phyloP scores from a whole-genome alignment of 23 tunicate genomes.

The Clavelina lepadiformis region DNA sequence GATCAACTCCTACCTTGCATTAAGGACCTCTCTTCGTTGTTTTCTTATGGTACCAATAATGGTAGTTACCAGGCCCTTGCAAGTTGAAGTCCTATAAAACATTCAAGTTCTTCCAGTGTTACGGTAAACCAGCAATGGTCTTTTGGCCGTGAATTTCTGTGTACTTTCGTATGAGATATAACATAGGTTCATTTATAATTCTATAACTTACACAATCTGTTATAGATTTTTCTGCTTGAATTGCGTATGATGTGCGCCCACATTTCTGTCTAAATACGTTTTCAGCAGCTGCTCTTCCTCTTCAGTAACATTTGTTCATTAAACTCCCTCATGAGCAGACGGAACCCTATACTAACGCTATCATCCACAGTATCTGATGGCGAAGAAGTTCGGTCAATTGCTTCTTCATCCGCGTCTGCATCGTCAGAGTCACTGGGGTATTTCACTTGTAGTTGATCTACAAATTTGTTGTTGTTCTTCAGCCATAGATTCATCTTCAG shows the following conservation, averaged over 20 bases:
- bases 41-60: neutral
- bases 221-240: conserved; percentile 1
- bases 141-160: neutral
- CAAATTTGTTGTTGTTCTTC: conserved; percentile 1
- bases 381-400: conserved; percentile 1
- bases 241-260: neutral
- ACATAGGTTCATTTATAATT: conserved; percentile 1
- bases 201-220: neutral
- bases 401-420: neutral
- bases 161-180: neutral
- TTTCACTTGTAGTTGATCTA: conserved; percentile 1
- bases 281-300: conserved; percentile 1
- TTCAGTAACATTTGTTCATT: too few species aligned
- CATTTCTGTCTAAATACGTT: neutral
- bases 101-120: neutral
- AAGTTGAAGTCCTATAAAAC: conserved; percentile 1
- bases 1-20: neutral
- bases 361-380: neutral
- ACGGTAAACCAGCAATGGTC: neutral
- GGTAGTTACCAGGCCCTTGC: neutral
- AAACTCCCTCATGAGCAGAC: too few species aligned
- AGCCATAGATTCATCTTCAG: neutral
- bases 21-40: neutral
- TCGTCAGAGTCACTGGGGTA: conserved; percentile 1
- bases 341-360: neutral